Evolutionary conservation across 2,113 vertebrate species (phyloP), one percentile per base, ranked within the genome.

Genomic region (Ameiurus melas): DNA sequence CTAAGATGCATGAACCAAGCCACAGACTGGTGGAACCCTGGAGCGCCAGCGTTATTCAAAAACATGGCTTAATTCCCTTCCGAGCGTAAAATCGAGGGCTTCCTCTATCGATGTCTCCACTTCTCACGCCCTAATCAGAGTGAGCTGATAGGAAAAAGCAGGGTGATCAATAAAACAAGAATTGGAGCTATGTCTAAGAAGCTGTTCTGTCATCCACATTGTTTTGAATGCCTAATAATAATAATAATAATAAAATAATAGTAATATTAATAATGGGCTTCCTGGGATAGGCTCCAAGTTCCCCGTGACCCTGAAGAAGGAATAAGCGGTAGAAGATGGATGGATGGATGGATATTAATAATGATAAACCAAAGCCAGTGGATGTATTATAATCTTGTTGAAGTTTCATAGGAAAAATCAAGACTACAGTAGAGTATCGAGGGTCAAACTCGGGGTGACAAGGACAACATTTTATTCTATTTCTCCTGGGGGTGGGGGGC

Each of bases 1-100:
- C 22, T 89, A 88, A 90, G 93, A 92, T 89, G 89, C 87, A 91
- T 90, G 91, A 89, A 86, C 88, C 83, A 39, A 88, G 86, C 77
- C 84, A 89, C 88, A 82, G 87, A 81, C 90, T 80, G 77, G 83
- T 90, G 85, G 87, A 64, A 82, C 89, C 25, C 58, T 25, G 47
- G 88, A 86, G 85, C 88, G 43, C 43, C 36, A 82, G 90, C 84
- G 30, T 92, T 92, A 90, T 88, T 89, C 66, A 58, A 81, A 51
- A 81, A 60, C 87, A 84, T 86, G 81, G 84, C 82, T 87, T 90
- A 89, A 90, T 91, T 92, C 89, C 64, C 84, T 66, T 62, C 78
- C 51, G 9, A 25, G 64, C 55, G 33, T 57, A 33, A 57, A 83
- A 80, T 90, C 62, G 62, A 33, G 82, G 86, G 80, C 57, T 91